A percentile compares a stretch with the other conserved stretches of the same genome.
Evolutionary conservation across 2,888 invertebrate species (phyloP).

Genomic region (Dinocampus coccinellae): DNA sequence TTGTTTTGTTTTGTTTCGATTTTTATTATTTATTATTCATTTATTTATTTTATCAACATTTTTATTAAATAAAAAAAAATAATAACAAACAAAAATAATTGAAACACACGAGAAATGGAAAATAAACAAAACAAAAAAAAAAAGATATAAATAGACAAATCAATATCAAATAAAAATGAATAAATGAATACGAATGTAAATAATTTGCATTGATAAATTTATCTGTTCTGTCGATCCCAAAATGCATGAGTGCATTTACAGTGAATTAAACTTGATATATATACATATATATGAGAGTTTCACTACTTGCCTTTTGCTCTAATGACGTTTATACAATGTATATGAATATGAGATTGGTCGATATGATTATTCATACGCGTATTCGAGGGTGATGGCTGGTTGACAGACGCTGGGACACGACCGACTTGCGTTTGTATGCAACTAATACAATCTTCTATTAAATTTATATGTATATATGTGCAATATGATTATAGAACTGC

Average conservation of each 20-base stretch:
- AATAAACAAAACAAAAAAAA: too few relatives aligned
- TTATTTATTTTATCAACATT: constrained; percentile 33
- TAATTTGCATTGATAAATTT: constrained; percentile 44
- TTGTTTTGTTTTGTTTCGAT: constrained; percentile 15
- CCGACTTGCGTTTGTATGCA: constrained; percentile 11
- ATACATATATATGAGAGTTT: neutral
- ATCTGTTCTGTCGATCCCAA: constrained; percentile 10
- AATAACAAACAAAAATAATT: too few relatives aligned
- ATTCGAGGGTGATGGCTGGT: constrained; percentile 58
- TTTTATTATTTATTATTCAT: too few relatives aligned
- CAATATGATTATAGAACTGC: constrained; percentile 38
- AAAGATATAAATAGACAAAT: too few relatives aligned
- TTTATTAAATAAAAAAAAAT: too few relatives aligned
- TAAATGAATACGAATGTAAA: too few relatives aligned
- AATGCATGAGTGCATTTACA: neutral
- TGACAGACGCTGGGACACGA: constrained; percentile 54
- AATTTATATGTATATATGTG: constrained; percentile 22
- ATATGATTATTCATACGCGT: constrained; percentile 62
- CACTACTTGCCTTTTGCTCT: neutral
- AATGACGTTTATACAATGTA: constrained; percentile 34
- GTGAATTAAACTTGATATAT: neutral
- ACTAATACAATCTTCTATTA: constrained; percentile 7
- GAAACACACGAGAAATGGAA: too few relatives aligned
- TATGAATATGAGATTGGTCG: constrained; percentile 59
- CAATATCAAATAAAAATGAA: too few relatives aligned